Conservation (phyloP, 2,797 vertebrate species). For the Oophaga sylvatica region DNA sequence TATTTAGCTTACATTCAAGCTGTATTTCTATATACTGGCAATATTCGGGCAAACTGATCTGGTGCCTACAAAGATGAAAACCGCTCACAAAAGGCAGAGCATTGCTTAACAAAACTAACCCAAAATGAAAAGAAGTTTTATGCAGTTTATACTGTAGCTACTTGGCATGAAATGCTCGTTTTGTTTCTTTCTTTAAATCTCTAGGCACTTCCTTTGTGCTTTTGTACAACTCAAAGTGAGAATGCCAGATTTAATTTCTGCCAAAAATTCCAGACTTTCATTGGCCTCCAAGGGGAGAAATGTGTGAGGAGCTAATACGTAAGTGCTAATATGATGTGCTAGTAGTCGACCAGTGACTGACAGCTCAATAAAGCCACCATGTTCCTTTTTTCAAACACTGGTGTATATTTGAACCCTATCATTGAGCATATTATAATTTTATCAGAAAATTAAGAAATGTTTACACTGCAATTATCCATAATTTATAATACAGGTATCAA, state of each 20-base stretch:
- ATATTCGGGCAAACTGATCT: background rate
- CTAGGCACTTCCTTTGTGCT: background rate
- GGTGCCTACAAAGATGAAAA: background rate
- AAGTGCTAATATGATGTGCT: background rate
- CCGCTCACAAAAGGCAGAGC: background rate
- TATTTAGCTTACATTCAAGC: background rate
- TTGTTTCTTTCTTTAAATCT: background rate
- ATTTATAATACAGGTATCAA: background rate
- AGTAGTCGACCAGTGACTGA: background rate
- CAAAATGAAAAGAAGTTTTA: background rate
- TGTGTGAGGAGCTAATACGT: background rate
- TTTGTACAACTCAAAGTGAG: background rate
- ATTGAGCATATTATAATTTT: no score
- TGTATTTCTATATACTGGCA: background rate
- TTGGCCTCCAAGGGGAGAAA: constrained; percentile 4
- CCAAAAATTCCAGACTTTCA: constrained; percentile 4
- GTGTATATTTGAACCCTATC: background rate
- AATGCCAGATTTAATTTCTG: constrained; percentile 10
- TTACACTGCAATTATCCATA: background rate
- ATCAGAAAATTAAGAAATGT: background rate
- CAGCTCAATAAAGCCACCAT: background rate
- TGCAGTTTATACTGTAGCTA: no score
- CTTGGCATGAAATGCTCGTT: background rate
- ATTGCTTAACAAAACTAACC: background rate
- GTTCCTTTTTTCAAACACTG: background rate